phyloP scores from a whole-genome alignment of 2,797 vertebrate species.

The Lates japonicus region DNA sequence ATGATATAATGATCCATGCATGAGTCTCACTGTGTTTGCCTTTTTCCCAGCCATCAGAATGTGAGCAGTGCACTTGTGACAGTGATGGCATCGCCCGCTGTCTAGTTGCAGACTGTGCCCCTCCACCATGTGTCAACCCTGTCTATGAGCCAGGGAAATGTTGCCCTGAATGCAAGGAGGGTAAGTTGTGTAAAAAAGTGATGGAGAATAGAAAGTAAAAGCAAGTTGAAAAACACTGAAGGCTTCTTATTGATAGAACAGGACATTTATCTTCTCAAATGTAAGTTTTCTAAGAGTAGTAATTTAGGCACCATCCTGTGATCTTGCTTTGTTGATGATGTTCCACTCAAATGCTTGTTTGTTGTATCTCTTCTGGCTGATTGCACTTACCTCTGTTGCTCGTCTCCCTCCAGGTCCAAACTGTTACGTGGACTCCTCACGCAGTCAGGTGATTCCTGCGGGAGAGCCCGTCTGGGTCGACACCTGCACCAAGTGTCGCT shows the following conservation, averaged over 20 bases:
- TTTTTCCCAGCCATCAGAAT: constrained; percentile 87
- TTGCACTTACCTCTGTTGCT: constrained; percentile 21
- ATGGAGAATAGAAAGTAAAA: background rate
- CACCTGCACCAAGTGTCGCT: constrained; percentile 89
- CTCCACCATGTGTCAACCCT: constrained; percentile 89
- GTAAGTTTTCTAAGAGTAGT: background rate
- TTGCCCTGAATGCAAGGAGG: constrained; percentile 89
- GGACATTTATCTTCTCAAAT: background rate
- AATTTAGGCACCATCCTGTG: background rate
- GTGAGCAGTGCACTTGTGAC: constrained; percentile 91
- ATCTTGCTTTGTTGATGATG: background rate
- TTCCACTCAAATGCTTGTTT: constrained; percentile 19
- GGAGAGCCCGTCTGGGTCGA: constrained; percentile 88
- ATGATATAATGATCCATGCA: constrained; percentile 3
- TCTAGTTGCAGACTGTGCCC: constrained; percentile 90
- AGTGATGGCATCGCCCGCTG: constrained; percentile 89
- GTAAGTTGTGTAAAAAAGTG: constrained; percentile 64
- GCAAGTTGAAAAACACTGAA: background rate
- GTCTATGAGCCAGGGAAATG: constrained; percentile 88
- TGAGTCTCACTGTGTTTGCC: constrained; percentile 8
- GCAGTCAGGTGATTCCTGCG: constrained; percentile 84
- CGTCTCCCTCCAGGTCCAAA: constrained; percentile 86
- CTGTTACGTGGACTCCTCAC: constrained; percentile 86
- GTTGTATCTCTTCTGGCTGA: constrained; percentile 9
- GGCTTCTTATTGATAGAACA: background rate